phyloP scores from a whole-genome alignment of 2,113 vertebrate genomes.

The Siphamia tubifer region DNA sequence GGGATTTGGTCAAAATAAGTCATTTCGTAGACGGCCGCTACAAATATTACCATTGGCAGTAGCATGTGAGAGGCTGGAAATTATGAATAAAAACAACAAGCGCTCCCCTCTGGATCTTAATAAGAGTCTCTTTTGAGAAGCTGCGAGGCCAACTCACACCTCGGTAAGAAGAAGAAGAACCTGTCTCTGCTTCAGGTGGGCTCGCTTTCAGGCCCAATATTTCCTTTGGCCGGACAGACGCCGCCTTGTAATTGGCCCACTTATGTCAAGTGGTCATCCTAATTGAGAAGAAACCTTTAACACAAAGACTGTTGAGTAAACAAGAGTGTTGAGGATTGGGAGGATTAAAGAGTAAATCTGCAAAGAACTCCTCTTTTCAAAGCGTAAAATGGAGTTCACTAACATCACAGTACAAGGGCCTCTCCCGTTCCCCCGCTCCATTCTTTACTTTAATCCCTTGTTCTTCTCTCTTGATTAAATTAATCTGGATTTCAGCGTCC shows the following conservation, averaged over 20 bases:
- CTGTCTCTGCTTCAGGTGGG: constrained; percentile 16
- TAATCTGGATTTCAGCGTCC: constrained; percentile 16
- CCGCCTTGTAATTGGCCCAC: constrained; percentile 44
- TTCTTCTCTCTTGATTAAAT: background rate
- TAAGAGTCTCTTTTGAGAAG: constrained; percentile 41
- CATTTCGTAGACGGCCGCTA: constrained; percentile 10
- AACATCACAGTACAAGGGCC: background rate
- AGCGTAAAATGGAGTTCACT: background rate
- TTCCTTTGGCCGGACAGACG: constrained; percentile 13
- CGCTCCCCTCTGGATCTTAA: constrained; percentile 12
- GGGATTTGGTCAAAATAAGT: constrained; percentile 19
- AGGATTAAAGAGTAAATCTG: background rate
- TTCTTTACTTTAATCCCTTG: background rate
- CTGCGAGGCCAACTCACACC: background rate
- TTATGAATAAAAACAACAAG: constrained; percentile 58
- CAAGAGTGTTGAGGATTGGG: background rate
- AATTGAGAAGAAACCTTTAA: constrained; percentile 13
- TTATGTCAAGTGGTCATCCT: constrained; percentile 41
- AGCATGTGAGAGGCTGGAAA: constrained; percentile 33
- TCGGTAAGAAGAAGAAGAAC: constrained; percentile 5
- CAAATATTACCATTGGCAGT: constrained; percentile 37
- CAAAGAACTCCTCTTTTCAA: background rate
- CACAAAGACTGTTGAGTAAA: background rate
- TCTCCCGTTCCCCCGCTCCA: background rate
- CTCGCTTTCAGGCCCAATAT: constrained; percentile 27